phyloP scores from a whole-genome alignment of 2,797 vertebrate species.

The Sphenopsis melanotis region DNA sequence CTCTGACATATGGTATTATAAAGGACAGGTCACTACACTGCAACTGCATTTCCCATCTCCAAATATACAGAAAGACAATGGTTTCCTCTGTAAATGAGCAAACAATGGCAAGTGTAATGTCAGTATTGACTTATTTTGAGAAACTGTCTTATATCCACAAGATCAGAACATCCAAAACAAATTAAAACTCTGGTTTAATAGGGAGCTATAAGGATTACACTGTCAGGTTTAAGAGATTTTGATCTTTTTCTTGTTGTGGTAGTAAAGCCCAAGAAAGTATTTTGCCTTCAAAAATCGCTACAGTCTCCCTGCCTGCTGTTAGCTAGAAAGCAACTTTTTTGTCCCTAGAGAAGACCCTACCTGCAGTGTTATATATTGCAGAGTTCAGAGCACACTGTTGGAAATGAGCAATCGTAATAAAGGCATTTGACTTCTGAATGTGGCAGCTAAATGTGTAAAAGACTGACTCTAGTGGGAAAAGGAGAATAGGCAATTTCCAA shows the following conservation, averaged over 20 bases:
- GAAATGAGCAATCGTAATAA: not conserved
- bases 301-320: not conserved
- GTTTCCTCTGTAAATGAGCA: not conserved
- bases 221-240: not conserved
- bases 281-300: not conserved
- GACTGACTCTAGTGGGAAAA: not conserved
- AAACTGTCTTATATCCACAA: not conserved
- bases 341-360: not conserved
- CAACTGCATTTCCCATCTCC: not conserved
- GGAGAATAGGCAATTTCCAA: not conserved
- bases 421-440: constrained; percentile 12
- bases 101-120: not conserved
- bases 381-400: not conserved
- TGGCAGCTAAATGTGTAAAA: constrained; percentile 8
- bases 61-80: not conserved
- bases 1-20: not conserved
- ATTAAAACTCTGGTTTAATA: not conserved
- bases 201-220: not conserved
- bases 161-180: not conserved
- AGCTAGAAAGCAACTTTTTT: not conserved
- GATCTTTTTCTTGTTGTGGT: not conserved
- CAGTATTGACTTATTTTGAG: not conserved
- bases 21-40: not conserved
- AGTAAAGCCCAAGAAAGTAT: not conserved
- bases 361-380: not conserved